These are phyloP conservation scores for Passer montanus DNA, from an alignment of 2,113 vertebrate genomes.

Conservation along the genomic window DNA sequence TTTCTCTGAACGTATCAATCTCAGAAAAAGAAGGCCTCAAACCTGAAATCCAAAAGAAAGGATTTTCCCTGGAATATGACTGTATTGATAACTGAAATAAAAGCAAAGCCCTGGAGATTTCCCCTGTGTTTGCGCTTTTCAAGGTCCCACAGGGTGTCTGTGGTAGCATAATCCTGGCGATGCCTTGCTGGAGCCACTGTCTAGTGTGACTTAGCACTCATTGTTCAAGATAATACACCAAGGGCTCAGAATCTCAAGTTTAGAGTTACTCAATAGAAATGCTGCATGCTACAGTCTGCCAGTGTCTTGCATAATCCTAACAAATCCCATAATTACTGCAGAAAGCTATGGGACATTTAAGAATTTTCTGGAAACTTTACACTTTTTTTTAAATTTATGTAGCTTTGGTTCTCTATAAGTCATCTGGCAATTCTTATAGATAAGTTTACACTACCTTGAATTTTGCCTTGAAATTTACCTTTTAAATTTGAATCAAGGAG, in stretches of 20 bases:
- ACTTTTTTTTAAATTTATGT: neutral
- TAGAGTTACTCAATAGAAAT: neutral
- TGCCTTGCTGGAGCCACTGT: neutral
- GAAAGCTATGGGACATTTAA: neutral
- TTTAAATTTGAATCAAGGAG: neutral
- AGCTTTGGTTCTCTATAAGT: neutral
- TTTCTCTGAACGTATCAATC: neutral
- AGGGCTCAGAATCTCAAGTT: neutral
- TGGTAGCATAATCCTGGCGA: accelerated
- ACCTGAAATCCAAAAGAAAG: neutral
- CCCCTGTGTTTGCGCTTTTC: neutral
- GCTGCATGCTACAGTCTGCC: neutral
- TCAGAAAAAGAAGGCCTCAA: neutral
- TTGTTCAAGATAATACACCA: accelerated
- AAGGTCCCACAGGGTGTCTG: neutral
- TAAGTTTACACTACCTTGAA: neutral
- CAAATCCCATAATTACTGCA: neutral
- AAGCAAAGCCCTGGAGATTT: neutral
- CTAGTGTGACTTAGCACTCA: neutral
- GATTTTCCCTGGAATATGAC: neutral
- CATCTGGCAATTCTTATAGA: neutral
- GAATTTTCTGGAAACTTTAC: neutral
- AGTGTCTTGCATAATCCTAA: neutral
- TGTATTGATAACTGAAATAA: neutral
- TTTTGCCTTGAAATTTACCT: neutral